Base-by-base conservation (phyloP, 2,797 vertebrate genomes). In the Crenuchus spilurus region DNA sequence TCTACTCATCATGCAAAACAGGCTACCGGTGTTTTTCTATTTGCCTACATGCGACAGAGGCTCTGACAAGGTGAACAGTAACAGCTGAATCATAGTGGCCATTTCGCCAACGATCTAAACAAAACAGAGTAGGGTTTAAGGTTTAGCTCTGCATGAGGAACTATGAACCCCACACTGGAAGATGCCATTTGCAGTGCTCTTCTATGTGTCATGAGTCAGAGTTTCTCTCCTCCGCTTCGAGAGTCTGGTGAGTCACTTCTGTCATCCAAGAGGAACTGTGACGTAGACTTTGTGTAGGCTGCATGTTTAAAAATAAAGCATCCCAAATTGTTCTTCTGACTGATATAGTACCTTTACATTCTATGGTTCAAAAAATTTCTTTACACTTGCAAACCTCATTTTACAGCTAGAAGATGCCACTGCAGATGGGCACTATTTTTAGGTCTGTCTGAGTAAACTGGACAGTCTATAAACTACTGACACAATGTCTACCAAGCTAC, bases 121-220 rank as follows among this genome's bases (percentile, higher is more conserved):
- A 28, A 18, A n/a, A 71, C 24, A 8, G n/a, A n/a, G 16, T 24
- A 46, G 14, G 20, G 16, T 37, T 31, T 6, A 10, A 8, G 14
- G 37, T 49, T 72, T 31, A 41, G 39, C 20, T 20, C 37, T 79
- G 65, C 48, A 60, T 54, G 73, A 72, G 85, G 74, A 84, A 88
- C 89, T 84, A 84, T 91, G 92, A 91, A 90, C 85, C 91, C 85
- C 84, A 87, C 88, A 80, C 87, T 83, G 91, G 89, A 88, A 87
- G 83, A 78, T 75, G 83, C 42, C 58, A 20, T 82, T 82, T 30
- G 78, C 61, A 76, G 76, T 80, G 82, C 87, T 86, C 87, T 88
- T 91, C 84, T 85, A 84, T 54, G 90, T 86, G 87, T 79, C 71
- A 76, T 58, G 88, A 87, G 79, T 89, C 90, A 92, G 73, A 87